Conservation (phyloP, 2,797 vertebrate species). For the Prunella strophiata region DNA sequence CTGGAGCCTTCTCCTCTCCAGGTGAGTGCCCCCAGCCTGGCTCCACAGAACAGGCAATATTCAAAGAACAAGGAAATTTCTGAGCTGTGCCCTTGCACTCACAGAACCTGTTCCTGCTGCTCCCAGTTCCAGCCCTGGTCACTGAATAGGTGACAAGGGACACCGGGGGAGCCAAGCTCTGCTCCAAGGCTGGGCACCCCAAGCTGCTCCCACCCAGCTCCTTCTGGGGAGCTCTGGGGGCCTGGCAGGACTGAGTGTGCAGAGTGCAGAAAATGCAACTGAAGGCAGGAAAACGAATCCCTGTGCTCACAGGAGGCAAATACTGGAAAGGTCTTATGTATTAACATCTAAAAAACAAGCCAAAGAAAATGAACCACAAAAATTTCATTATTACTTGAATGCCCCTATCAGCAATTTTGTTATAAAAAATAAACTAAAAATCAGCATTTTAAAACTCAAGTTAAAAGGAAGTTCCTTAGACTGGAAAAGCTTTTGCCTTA, state of each 20-base stretch:
- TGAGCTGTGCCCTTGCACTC: neutral
- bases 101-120: rapidly evolving
- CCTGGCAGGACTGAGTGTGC: neutral
- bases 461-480: neutral
- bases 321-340: neutral
- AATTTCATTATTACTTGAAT: neutral
- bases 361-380: neutral
- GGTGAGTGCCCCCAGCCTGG: neutral
- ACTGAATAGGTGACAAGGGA: neutral
- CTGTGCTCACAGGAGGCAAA: neutral
- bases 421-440: neutral
- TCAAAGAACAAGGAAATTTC: neutral
- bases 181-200: neutral
- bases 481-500: neutral
- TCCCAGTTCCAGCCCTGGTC: neutral
- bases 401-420: neutral
- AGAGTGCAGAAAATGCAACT: neutral
- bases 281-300: neutral
- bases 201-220: neutral
- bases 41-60: neutral
- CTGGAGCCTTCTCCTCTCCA: neutral
- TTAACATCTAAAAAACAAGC: neutral
- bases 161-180: rapidly evolving
- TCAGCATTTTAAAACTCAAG: neutral
- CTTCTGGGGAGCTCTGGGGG: neutral